Percentiles rank a stretch among this genome's conserved stretches.
Evolutionary conservation across 2,113 vertebrate genomes (phyloP).

Genomic region (Castor canadensis): DNA sequence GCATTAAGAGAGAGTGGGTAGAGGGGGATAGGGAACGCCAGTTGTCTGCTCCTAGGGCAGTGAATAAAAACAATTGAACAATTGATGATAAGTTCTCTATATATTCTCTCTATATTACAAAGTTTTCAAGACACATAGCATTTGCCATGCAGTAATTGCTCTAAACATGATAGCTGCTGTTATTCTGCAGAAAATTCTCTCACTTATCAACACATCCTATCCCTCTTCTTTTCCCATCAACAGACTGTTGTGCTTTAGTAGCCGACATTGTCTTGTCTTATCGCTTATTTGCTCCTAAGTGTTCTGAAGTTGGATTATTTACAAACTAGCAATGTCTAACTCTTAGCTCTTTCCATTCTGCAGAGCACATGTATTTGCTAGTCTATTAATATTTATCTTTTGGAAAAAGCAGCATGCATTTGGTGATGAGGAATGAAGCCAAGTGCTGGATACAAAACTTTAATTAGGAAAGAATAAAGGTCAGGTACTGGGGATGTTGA

Average conservation of each 20-base stretch:
- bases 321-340: not conserved
- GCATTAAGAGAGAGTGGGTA: no score
- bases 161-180: not conserved
- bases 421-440: constrained; percentile 1
- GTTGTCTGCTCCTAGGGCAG: not conserved
- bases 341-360: constrained; percentile 15
- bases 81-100: not conserved
- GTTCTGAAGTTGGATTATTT: not conserved
- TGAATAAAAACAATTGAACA: not conserved
- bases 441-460: not conserved
- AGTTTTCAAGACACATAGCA: not conserved
- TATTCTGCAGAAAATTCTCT: not conserved
- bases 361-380: constrained; percentile 51
- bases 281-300: not conserved
- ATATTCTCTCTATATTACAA: not conserved
- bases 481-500: constrained; percentile 59
- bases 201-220: not conserved
- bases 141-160: not conserved
- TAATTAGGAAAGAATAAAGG: constrained; percentile 42
- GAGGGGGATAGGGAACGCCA: not conserved
- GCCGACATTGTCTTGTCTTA: not conserved
- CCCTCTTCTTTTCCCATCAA: not conserved
- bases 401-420: constrained; percentile 29
- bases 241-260: not conserved
- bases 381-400: constrained; percentile 62